Conservation (phyloP, 2,888 invertebrate genomes). For the Cepaea hortensis region DNA sequence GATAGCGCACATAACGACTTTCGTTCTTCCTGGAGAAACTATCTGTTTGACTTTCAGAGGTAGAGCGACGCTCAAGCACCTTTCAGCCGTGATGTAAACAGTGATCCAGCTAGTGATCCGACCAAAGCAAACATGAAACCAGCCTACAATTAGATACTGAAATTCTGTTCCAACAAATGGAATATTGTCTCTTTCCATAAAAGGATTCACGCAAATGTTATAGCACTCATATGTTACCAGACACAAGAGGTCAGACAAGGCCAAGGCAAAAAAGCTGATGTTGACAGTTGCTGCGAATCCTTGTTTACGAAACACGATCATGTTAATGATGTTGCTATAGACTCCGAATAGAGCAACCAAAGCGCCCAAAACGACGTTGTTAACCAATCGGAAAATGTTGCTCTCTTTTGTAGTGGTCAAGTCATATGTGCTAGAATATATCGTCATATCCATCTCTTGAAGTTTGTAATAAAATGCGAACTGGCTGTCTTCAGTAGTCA, state of each 20-base stretch:
- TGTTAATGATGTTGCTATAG: conserved; percentile 30
- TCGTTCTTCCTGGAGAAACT: conserved; percentile 19
- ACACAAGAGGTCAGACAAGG: conserved; percentile 23
- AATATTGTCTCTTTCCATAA: background rate
- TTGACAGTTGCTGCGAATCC: conserved; percentile 27
- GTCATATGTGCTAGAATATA: background rate
- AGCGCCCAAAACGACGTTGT: background rate
- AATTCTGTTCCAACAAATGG: conserved; percentile 18
- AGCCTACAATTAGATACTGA: conserved; percentile 4
- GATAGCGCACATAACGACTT: background rate
- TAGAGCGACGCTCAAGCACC: conserved; percentile 27
- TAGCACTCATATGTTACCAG: conserved; percentile 16
- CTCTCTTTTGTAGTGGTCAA: background rate
- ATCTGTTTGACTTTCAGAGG: conserved; percentile 32
- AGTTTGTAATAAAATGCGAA: background rate
- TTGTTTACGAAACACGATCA: conserved; percentile 26
- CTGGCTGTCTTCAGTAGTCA: no score
- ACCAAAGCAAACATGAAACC: conserved; percentile 24
- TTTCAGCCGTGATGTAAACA: conserved; percentile 33
- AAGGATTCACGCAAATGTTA: conserved; percentile 23
- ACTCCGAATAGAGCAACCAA: conserved; percentile 22
- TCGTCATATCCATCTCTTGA: background rate
- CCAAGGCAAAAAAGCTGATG: conserved; percentile 27
- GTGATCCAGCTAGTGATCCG: conserved; percentile 31
- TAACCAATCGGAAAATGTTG: conserved; percentile 19